These are phyloP conservation scores for Grammomys dolichurus DNA, from an alignment of 2,113 vertebrate genomes.

Conservation along the genomic window DNA sequence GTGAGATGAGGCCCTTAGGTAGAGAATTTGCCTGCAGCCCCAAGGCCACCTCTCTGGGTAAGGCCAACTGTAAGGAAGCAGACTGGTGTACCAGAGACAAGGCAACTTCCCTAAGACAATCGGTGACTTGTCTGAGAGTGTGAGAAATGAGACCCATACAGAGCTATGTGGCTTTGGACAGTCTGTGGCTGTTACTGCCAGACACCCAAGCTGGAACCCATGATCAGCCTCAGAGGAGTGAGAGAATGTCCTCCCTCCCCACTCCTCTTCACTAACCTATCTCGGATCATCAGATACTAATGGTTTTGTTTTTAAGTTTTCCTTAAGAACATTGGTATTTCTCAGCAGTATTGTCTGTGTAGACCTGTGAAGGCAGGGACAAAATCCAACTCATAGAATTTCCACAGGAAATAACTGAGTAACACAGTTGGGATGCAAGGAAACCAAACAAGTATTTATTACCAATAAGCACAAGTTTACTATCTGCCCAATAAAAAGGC, in stretches of 20 bases:
- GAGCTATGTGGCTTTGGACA: not conserved
- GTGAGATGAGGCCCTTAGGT: not conserved
- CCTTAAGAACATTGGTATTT: slow-evolving; percentile 25
- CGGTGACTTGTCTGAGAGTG: not conserved
- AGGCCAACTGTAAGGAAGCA: not conserved
- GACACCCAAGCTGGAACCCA: not conserved
- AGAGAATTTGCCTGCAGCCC: not conserved
- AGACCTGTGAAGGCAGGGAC: not conserved
- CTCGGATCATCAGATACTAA: not conserved
- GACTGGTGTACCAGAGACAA: not conserved
- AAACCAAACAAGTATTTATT: not conserved
- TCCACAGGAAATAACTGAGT: not conserved
- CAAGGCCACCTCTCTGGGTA: not conserved
- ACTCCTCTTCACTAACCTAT: not conserved
- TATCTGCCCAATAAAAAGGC: slow-evolving; percentile 5
- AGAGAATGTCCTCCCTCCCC: not conserved
- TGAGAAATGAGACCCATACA: not conserved
- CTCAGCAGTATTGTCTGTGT: not conserved
- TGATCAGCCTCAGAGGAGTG: not conserved
- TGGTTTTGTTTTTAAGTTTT: not conserved
- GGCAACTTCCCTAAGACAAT: not conserved
- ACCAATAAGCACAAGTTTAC: not conserved
- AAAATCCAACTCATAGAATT: not conserved
- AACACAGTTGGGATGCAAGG: not conserved
- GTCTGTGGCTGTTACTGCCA: not conserved